A percentile compares a stretch with the other conserved stretches of the same genome.
Conservation (phyloP, 2,888 invertebrate species). For the Reticulitermes lucifugus region DNA sequence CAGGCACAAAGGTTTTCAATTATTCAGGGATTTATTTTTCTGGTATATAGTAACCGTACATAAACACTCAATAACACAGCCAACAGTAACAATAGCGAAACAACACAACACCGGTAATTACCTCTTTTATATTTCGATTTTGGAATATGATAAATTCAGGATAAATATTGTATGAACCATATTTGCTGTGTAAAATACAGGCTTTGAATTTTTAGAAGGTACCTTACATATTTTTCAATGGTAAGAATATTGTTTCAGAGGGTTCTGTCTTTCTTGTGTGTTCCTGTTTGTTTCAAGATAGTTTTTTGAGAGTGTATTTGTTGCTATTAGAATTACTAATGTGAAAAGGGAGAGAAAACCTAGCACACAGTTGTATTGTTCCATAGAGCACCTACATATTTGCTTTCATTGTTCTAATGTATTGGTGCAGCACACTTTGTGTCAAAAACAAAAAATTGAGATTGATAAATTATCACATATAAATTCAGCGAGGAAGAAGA, state of each 20-base stretch:
- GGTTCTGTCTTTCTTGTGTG: constrained; percentile 24
- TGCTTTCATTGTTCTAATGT: constrained; percentile 23
- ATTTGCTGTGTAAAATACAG: constrained; percentile 36
- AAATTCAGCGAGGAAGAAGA: constrained; percentile 8
- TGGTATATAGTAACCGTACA: constrained; percentile 34
- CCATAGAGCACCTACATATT: constrained; percentile 32
- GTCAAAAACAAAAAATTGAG: not conserved
- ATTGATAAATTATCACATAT: constrained; percentile 14
- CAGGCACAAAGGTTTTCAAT: constrained; percentile 36
- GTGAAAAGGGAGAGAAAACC: constrained; percentile 10
- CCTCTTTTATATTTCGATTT: constrained; percentile 41
- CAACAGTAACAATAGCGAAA: constrained; percentile 20
- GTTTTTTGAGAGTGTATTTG: constrained; percentile 36
- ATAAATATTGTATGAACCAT: constrained; percentile 26
- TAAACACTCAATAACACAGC: constrained; percentile 18
- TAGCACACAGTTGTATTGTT: constrained; percentile 20
- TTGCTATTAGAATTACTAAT: constrained; percentile 26
- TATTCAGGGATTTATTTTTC: constrained; percentile 44
- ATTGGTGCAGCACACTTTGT: constrained; percentile 28
- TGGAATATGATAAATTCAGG: constrained; percentile 29
- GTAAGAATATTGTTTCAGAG: constrained; percentile 34
- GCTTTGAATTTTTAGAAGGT: constrained; percentile 40
- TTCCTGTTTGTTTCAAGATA: constrained; percentile 30
- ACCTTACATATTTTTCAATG: constrained; percentile 41
- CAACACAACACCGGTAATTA: constrained; percentile 38